Percentiles rank a stretch among this genome's conserved stretches.
Evolutionary conservation across 2,113 vertebrate genomes (phyloP).

Genomic region (Sialia sialis): DNA sequence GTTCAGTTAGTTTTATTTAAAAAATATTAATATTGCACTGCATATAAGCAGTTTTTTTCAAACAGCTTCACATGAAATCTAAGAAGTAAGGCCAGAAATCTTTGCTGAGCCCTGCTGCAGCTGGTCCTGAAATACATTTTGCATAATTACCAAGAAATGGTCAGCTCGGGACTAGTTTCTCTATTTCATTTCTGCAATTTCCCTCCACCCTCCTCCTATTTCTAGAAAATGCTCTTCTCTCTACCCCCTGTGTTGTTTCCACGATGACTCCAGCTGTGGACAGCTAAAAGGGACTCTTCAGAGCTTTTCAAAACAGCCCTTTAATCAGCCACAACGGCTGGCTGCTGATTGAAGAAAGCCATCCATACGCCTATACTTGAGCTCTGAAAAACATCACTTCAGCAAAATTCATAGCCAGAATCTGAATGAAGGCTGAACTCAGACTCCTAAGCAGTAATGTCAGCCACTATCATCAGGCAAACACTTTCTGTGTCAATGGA

Average conservation of each 20-base stretch:
- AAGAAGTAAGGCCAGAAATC: neutral
- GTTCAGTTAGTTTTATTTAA: neutral
- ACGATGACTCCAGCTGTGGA: neutral
- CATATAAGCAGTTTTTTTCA: neutral
- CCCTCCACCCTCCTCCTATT: neutral
- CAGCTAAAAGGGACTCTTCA: constrained; percentile 36
- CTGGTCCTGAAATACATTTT: constrained; percentile 1
- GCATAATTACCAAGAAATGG: neutral
- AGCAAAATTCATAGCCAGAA: constrained; percentile 12
- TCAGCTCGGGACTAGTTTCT: neutral
- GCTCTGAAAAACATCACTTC: constrained; percentile 15
- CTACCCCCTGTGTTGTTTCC: neutral
- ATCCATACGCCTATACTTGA: neutral
- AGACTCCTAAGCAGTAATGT: neutral
- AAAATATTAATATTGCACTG: neutral
- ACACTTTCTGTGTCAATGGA: neutral
- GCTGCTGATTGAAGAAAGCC: constrained; percentile 50
- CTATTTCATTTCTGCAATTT: neutral
- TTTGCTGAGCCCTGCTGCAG: neutral
- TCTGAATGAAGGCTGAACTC: neutral
- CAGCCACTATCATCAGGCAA: neutral
- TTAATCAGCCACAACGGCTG: constrained; percentile 24
- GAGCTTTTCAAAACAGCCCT: constrained; percentile 3
- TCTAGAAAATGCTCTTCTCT: neutral
- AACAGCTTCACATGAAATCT: neutral